Base-by-base conservation (phyloP, 1,140 invertebrate genomes). In the Ctenoplectra terminalis region DNA sequence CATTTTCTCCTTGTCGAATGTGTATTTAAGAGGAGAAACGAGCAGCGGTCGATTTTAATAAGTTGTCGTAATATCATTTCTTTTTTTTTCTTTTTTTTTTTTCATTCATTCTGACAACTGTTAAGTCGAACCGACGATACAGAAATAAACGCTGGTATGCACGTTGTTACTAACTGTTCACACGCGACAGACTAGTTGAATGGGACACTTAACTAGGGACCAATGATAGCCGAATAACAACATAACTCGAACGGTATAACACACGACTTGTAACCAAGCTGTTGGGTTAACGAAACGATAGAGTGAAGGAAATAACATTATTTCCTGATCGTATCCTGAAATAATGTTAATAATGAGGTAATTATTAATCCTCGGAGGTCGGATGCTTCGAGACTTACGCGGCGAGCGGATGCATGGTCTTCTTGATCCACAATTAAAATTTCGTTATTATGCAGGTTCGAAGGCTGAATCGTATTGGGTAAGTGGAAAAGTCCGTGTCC, bases 131-230 rank as follows among this genome's bases (percentile, higher is more conserved):
- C 34, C 40, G 85, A 75, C 70, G 61, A 40, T 64, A 26, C 20
- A 40, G n/a, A 64, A 40, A n/a, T 37, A 64, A 64, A 64, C 63
- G 29, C 66, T 81, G 56, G 72, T 84, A 70, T 85, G 84, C 85
- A 87, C 85, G 85, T 87, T 86, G 50, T 86, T 86, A 87, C 85
- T 86, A 86, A 86, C 84, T 69, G 54, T 76, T 72, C 76, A 70
- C 56, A 61, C 74, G 64, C 40, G 76, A 83, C 70, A 26, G 54
- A 63, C 50, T 83, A 80, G 56, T 50, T 52, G 74, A 37, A 63
- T 80, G 83, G 82, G 54, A 79, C 69, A 54, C 66, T 56, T 52
- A 52, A 84, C 64, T 37, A 73, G 34, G 46, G 77, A 54, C 63
- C 46, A 29, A 54, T 46, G 29, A 84, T 50, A 67, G 23, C 43